Percentiles rank a stretch among this genome's conserved stretches.
phyloP scores from a whole-genome alignment of 2,888 invertebrate species.

The Andrena chrysosceles region DNA sequence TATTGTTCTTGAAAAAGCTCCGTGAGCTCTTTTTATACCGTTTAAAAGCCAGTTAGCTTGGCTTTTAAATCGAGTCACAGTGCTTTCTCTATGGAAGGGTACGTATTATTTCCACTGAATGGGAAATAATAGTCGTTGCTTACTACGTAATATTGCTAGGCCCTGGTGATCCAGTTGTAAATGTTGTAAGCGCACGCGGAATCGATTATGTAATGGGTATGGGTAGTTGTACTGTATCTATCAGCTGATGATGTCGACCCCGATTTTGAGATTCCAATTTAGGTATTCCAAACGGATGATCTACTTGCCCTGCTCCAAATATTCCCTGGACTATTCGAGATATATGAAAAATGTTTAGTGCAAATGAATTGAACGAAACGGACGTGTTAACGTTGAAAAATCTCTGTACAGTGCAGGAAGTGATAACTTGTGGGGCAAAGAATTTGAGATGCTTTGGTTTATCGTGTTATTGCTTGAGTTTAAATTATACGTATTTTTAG shows the following conservation, averaged over 20 bases:
- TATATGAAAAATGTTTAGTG: slow-evolving; percentile 4
- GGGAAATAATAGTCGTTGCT: neutral
- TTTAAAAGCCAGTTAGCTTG: neutral
- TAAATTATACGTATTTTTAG: too few species aligned
- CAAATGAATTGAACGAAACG: neutral
- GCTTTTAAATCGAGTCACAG: slow-evolving; percentile 7
- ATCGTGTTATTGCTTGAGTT: too few species aligned
- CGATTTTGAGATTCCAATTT: slow-evolving; percentile 72
- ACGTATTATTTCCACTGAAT: slow-evolving; percentile 5
- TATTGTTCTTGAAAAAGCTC: neutral
- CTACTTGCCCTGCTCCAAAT: slow-evolving; percentile 57
- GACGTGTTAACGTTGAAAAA: neutral
- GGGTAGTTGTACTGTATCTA: slow-evolving; percentile 34
- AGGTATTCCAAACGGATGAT: slow-evolving; percentile 72
- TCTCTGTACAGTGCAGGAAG: neutral
- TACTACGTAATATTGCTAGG: neutral
- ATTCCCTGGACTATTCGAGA: slow-evolving; percentile 4
- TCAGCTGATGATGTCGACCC: slow-evolving; percentile 56
- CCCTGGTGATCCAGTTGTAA: slow-evolving; percentile 36
- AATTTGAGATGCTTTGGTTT: too few species aligned
- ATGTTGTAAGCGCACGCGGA: slow-evolving; percentile 5
- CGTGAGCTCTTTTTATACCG: neutral
- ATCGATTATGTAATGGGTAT: slow-evolving; percentile 51
- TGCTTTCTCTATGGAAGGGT: neutral
- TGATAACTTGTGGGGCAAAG: too few species aligned